Conservation (phyloP, 2,888 invertebrate genomes). For the Bruchidius siliquastri region DNA sequence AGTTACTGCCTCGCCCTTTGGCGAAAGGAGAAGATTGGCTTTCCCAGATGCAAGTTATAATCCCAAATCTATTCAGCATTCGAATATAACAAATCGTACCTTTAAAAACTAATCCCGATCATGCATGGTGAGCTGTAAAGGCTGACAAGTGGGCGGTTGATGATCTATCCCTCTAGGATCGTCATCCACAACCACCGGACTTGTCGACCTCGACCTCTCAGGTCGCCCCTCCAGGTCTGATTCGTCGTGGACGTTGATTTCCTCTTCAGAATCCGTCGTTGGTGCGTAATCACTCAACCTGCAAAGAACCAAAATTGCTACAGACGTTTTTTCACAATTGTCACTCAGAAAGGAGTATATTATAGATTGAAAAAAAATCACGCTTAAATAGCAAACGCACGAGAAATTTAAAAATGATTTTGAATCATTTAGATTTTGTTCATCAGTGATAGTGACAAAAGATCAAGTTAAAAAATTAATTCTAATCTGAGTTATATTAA, state of each 20-base stretch:
- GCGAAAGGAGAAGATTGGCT: too few species aligned
- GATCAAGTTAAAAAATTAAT: too few species aligned
- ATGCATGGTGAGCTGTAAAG: slow-evolving; percentile 68
- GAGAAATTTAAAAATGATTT: too few species aligned
- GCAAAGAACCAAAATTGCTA: neutral
- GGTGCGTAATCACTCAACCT: slow-evolving; percentile 45
- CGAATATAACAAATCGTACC: slow-evolving; percentile 8
- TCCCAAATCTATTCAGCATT: neutral
- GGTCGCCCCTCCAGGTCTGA: slow-evolving; percentile 59
- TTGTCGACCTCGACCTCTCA: slow-evolving; percentile 49
- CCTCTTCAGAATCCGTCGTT: slow-evolving; percentile 65
- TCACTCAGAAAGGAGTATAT: too few species aligned
- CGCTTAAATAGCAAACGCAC: too few species aligned
- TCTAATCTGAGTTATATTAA: too few species aligned
- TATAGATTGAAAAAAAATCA: too few species aligned
- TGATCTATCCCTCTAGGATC: slow-evolving; percentile 27
- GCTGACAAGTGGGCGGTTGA: slow-evolving; percentile 51
- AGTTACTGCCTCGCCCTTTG: too few species aligned
- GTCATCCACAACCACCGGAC: slow-evolving; percentile 49
- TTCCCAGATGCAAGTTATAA: neutral
- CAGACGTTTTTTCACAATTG: too few species aligned
- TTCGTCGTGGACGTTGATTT: slow-evolving; percentile 81
- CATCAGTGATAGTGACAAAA: too few species aligned
- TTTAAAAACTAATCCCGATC: slow-evolving; percentile 52
- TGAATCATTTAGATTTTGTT: too few species aligned